phyloP scores from a whole-genome alignment of 53 echinoderm and acorn worm genomes.

The Antedon mediterranea region DNA sequence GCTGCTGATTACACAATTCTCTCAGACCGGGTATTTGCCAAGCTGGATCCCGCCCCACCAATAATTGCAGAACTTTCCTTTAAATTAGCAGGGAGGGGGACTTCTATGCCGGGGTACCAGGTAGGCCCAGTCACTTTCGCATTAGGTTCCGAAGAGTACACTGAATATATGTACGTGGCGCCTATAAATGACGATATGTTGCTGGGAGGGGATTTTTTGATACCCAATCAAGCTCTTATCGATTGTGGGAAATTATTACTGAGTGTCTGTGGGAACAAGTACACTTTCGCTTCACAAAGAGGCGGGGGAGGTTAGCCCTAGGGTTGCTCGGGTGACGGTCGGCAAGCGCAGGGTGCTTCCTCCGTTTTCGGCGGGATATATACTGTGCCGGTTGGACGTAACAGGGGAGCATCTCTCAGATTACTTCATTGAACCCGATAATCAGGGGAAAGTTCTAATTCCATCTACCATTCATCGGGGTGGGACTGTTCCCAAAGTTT shows the following conservation, averaged over 20 bases:
- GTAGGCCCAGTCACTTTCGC: conserved; percentile 18
- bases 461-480: too few species aligned
- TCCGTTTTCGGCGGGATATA: not conserved
- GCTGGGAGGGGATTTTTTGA: conserved; percentile 15
- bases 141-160: conserved; percentile 11
- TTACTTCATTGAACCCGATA: too few species aligned
- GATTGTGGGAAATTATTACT: not conserved
- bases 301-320: not conserved
- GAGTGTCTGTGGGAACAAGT: not conserved
- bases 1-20: too few species aligned
- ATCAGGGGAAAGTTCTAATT: too few species aligned
- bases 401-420: too few species aligned
- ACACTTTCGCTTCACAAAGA: conserved; percentile 3
- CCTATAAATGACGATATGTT: conserved; percentile 36
- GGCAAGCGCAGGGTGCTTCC: not conserved
- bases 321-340: conserved; percentile 9
- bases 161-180: conserved; percentile 20
- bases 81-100: conserved; percentile 18
- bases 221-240: not conserved
- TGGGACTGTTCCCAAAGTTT: too few species aligned
- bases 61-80: too few species aligned
- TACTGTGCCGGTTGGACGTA: not conserved
- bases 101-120: conserved; percentile 8
- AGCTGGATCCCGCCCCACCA: too few species aligned
- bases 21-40: too few species aligned